A percentile compares a stretch with the other conserved stretches of the same genome.
These are phyloP conservation scores for Hyles lineata DNA, from an alignment of 2,888 invertebrate species.

Conservation along the genomic window DNA sequence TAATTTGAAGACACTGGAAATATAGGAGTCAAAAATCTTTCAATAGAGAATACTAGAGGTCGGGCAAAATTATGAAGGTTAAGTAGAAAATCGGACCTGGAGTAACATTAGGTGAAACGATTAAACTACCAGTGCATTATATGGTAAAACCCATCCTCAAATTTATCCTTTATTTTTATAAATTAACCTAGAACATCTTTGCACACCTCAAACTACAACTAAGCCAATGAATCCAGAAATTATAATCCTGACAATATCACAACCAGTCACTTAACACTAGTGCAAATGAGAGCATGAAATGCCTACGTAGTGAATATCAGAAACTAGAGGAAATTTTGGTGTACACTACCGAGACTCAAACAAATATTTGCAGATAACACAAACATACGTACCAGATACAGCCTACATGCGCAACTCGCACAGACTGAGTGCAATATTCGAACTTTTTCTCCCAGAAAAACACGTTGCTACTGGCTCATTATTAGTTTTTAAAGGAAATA, in stretches of 20 bases:
- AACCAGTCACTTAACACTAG: neutral
- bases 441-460: constrained; percentile 4
- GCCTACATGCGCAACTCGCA: constrained; percentile 1
- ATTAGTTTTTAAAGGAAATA: constrained; percentile 6
- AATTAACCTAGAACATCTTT: neutral
- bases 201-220: no score
- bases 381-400: constrained; percentile 6
- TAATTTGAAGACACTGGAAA: no score
- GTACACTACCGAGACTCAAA: neutral
- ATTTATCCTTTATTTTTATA: no score
- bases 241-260: neutral
- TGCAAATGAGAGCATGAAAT: neutral
- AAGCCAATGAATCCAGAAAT: neutral
- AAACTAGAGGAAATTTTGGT: constrained; percentile 2
- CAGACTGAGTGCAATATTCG: constrained; percentile 6
- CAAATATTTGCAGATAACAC: constrained; percentile 6
- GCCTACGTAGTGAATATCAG: neutral
- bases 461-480: neutral
- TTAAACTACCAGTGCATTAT: no score
- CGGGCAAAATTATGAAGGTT: no score
- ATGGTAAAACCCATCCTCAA: no score
- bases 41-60: no score
- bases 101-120: no score
- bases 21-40: no score
- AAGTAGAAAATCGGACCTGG: no score